Base-by-base conservation (phyloP, 2,888 invertebrate genomes). In the Heliconius charithonia region DNA sequence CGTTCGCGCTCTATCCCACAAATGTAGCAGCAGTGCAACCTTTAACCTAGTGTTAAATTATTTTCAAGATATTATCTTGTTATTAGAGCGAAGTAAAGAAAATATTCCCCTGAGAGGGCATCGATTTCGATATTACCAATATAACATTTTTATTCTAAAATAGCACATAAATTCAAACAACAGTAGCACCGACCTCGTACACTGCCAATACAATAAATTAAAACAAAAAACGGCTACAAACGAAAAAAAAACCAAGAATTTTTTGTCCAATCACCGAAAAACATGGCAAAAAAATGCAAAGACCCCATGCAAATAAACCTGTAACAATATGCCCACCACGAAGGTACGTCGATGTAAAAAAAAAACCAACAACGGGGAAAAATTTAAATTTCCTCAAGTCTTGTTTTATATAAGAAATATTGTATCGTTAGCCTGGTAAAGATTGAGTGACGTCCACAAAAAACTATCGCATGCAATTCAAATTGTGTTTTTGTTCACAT, bases 301-400 rank as follows among this genome's bases (percentile, higher is more conserved):
- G 88, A 89, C 19, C 75, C 86, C 87, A 93, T 93, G 92, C 89
- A 92, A 93, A 93, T 93, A 92, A 91, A 91, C 90, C 90, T 87
- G 87, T 85, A 88, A 89, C 92, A 89, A 88, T 91, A 90, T 90
- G 93, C 88, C 94, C 89, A 92, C 94, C 94, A 86, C 89, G 89
- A 81, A 85, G 91, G 71, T 63, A 41, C n/a, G 59, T 76, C 66
- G 73, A 82, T 77, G 84, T 84, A 86, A 85, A 88, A 87, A n/a
- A n/a, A 85, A 87, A 85, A 76, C 80, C 83, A 85, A 81, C 84
- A 85, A 81, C 84, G 85, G 80, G 84, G 84, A 86, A 90, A 92
- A 91, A 92, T 93, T 91, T 90, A 92, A 93, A 93, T 93, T 87
- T 87, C 86, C 85, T 72, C 81, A 73, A 83, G 84, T 84, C 83